Percentiles rank a stretch among this genome's conserved stretches.
phyloP scores from a whole-genome alignment of 2,113 vertebrate genomes.

The Uria aalge region DNA sequence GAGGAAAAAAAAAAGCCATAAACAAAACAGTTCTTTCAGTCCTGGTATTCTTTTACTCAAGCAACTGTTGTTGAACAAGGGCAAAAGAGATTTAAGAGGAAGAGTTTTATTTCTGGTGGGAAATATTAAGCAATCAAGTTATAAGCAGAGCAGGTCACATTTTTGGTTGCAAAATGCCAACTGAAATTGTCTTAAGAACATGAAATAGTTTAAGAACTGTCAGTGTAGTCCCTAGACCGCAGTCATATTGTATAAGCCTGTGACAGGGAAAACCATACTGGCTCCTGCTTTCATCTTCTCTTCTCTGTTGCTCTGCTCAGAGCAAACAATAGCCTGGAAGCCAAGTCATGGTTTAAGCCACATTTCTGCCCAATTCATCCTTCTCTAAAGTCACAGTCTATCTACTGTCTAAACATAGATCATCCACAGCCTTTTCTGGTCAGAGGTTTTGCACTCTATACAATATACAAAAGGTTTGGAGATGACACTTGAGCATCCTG shows the following conservation, averaged over 20 bases:
- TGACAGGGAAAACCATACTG: not conserved
- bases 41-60: not conserved
- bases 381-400: not conserved
- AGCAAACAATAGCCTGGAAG: not conserved
- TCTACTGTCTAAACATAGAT: not conserved
- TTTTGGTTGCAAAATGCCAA: slow-evolving; percentile 31
- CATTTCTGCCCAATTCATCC: not conserved
- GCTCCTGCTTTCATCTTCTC: not conserved
- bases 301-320: not conserved
- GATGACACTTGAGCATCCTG: not conserved
- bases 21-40: not conserved
- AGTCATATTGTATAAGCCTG: not conserved
- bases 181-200: slow-evolving; percentile 13
- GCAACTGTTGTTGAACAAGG: not conserved
- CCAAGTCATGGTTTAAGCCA: not conserved
- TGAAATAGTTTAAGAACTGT: not conserved
- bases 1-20: not conserved
- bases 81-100: not conserved
- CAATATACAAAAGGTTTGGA: not conserved
- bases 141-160: not conserved
- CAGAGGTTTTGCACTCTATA: not conserved
- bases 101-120: not conserved
- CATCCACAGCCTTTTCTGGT: not conserved
- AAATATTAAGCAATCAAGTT: slow-evolving; percentile 37
- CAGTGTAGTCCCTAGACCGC: not conserved